A percentile compares a stretch with the other conserved stretches of the same genome.
Evolutionary conservation across 2,113 vertebrate species (phyloP).

Genomic region (Varanus salvator): DNA sequence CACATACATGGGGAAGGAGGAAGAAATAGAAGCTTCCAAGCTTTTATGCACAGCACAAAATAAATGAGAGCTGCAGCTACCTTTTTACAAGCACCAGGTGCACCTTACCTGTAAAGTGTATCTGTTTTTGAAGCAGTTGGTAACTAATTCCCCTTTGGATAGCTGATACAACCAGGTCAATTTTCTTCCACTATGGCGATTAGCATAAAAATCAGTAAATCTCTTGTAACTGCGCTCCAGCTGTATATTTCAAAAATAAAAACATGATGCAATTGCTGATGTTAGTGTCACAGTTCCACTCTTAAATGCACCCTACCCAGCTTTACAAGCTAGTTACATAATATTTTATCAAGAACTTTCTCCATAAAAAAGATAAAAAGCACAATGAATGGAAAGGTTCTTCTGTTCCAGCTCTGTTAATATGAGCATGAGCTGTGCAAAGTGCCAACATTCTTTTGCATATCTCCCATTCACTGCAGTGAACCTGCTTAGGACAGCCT

Average conservation of each 20-base stretch:
- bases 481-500: not conserved
- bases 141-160: slow-evolving; percentile 97
- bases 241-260: slow-evolving; percentile 63
- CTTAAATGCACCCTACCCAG: not conserved
- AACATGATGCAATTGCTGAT: fast-evolving
- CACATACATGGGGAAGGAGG: not conserved
- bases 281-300: not conserved
- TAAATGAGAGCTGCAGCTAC: not conserved
- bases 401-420: not conserved
- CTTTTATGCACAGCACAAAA: not conserved
- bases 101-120: slow-evolving; percentile 88
- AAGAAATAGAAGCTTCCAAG: not conserved
- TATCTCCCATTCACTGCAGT: not conserved
- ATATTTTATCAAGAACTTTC: fast-evolving
- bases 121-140: slow-evolving; percentile 99
- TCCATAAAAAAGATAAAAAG: not conserved
- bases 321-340: not conserved
- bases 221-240: slow-evolving; percentile 94
- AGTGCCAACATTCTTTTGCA: not conserved
- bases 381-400: not conserved
- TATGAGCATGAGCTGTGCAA: not conserved
- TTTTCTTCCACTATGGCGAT: slow-evolving; percentile 96
- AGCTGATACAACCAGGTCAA: slow-evolving; percentile 97
- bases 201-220: slow-evolving; percentile 98
- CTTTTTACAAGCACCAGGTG: fast-evolving